These are phyloP conservation scores for Drosophila prostipennis DNA, from an alignment of 2,888 invertebrate genomes.

Conservation along the genomic window DNA sequence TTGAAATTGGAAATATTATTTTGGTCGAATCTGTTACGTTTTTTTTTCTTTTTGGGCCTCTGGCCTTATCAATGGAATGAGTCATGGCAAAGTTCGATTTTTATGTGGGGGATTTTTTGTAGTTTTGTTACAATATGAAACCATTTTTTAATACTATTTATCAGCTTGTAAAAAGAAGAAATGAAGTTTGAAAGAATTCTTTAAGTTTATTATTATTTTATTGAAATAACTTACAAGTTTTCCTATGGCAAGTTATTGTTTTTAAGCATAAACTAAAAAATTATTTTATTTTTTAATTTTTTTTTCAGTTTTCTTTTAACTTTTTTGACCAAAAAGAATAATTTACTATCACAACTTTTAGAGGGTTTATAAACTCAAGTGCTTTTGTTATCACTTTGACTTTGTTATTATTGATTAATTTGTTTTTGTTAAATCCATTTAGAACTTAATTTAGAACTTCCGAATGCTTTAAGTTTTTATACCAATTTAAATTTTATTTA, in stretches of 20 bases:
- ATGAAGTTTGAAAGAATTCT: not conserved
- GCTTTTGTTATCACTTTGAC: conserved; percentile 19
- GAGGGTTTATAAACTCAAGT: conserved; percentile 6
- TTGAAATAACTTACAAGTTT: too few relatives aligned
- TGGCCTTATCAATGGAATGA: conserved; percentile 46
- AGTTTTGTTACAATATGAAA: not conserved
- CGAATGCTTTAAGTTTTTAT: too few relatives aligned
- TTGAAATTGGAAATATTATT: conserved; percentile 42
- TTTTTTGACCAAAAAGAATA: not conserved
- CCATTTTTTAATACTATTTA: not conserved
- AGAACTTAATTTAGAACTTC: not conserved
- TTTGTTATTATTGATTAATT: conserved; percentile 3
- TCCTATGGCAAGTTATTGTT: too few relatives aligned
- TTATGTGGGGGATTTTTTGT: not conserved
- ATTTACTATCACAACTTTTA: conserved; percentile 1
- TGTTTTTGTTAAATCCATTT: not conserved
- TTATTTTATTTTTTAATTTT: not conserved
- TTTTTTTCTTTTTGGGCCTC: conserved; percentile 20
- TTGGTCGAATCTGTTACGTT: conserved; percentile 25
- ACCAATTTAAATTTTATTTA: too few relatives aligned
- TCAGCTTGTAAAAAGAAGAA: not conserved
- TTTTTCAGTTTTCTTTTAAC: not conserved
- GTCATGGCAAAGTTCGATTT: conserved; percentile 12
- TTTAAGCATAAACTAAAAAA: too few relatives aligned
- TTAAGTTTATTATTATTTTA: too few relatives aligned